Percentiles rank a stretch among this genome's conserved stretches.
These are phyloP conservation scores for Caretta caretta DNA, from an alignment of 2,113 vertebrate genomes.

Conservation along the genomic window DNA sequence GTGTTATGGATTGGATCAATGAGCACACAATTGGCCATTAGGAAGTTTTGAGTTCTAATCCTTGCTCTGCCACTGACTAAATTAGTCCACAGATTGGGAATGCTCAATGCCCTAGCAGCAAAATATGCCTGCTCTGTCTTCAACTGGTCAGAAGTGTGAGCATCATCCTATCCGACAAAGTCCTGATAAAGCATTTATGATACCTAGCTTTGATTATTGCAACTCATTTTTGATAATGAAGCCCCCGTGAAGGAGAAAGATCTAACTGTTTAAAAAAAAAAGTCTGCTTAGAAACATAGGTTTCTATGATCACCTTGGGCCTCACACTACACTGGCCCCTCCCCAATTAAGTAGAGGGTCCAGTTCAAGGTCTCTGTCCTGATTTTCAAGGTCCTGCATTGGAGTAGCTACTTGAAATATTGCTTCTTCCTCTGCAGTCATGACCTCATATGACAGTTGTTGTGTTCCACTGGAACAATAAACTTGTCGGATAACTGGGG, in stretches of 20 bases:
- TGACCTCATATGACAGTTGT: not conserved
- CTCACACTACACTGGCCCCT: not conserved
- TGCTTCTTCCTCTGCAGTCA: not conserved
- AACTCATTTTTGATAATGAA: not conserved
- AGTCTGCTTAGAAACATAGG: not conserved
- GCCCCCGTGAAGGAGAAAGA: not conserved
- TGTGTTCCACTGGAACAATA: not conserved
- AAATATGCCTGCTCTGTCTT: not conserved
- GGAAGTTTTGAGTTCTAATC: not conserved
- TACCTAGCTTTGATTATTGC: not conserved
- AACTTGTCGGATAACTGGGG: accelerated
- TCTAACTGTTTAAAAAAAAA: not conserved
- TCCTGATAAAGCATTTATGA: not conserved
- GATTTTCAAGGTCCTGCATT: not conserved
- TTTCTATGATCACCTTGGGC: not conserved
- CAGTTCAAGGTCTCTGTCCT: not conserved
- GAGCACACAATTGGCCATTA: not conserved
- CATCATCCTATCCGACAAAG: not conserved
- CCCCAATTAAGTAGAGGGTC: not conserved
- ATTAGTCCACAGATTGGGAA: not conserved
- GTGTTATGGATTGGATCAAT: not conserved
- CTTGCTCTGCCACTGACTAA: not conserved
- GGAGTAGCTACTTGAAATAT: not conserved
- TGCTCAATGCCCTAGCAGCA: not conserved
- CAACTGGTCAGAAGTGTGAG: not conserved